Evolutionary conservation across 2,113 vertebrate species (phyloP).

Genomic region (Hassar affinis): DNA sequence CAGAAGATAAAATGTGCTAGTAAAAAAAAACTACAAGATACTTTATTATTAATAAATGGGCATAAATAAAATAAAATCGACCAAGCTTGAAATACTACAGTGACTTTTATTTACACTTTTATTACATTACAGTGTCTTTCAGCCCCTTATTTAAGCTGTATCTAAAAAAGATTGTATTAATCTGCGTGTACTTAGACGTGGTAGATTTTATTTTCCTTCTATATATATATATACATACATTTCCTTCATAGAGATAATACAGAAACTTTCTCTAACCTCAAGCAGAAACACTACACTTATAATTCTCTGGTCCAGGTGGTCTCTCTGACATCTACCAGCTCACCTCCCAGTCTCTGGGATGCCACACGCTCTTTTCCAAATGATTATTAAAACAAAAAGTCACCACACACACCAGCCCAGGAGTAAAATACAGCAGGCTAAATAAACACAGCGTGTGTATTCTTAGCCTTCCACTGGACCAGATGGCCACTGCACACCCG

Average conservation of each 20-base stretch:
- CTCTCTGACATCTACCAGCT: constrained; percentile 24
- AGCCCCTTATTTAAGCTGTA: neutral
- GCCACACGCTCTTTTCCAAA: constrained; percentile 43
- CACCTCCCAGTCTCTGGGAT: constrained; percentile 26
- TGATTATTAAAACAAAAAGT: constrained; percentile 41
- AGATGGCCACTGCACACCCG: constrained; percentile 43
- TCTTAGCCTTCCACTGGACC: constrained; percentile 36
- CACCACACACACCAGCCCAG: constrained; percentile 9
- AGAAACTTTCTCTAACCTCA: neutral
- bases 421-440: constrained; percentile 42
- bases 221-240: too few species aligned
- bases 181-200: too few species aligned
- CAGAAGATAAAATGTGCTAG: neutral
- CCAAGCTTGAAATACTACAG: neutral
- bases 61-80: neutral
- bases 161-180: neutral
- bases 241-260: neutral
- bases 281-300: neutral
- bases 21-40: neutral
- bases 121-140: neutral
- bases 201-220: neutral
- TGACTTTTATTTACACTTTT: neutral
- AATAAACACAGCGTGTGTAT: constrained; percentile 46
- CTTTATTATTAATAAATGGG: neutral
- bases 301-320: constrained; percentile 30